Conservation (phyloP, 2,888 invertebrate species). For the Cloeon dipterum region DNA sequence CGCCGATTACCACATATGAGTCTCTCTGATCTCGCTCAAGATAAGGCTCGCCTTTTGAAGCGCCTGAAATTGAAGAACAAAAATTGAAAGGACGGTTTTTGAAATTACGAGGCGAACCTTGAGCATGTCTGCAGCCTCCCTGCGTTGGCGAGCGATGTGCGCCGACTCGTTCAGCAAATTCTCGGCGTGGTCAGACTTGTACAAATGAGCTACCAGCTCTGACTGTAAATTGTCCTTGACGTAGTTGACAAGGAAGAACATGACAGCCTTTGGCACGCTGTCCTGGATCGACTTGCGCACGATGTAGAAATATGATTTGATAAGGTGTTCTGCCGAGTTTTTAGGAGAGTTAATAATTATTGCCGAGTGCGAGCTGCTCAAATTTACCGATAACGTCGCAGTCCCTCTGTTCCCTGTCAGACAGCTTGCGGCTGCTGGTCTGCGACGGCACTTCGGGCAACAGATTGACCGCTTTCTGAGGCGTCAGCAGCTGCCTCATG, state of each 20-base stretch:
- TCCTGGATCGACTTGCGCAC: slow-evolving; percentile 98
- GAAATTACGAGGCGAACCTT: slow-evolving; percentile 45
- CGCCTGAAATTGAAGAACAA: slow-evolving; percentile 43
- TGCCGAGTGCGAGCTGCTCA: too few species aligned
- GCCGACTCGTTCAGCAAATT: slow-evolving; percentile 88
- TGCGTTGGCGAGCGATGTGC: slow-evolving; percentile 85
- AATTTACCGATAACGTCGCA: slow-evolving; percentile 97
- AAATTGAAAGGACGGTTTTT: slow-evolving; percentile 2
- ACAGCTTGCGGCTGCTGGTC: slow-evolving; percentile 53
- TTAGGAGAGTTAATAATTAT: too few species aligned
- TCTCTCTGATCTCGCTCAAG: slow-evolving; percentile 96
- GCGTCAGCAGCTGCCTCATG: too few species aligned
- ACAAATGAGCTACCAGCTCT: slow-evolving; percentile 92
- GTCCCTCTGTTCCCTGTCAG: slow-evolving; percentile 80
- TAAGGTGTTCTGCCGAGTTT: slow-evolving; percentile 61
- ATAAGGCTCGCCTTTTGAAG: slow-evolving; percentile 89
- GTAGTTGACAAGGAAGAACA: slow-evolving; percentile 98
- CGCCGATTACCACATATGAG: slow-evolving; percentile 99
- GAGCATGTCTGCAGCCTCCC: slow-evolving; percentile 93
- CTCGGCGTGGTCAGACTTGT: slow-evolving; percentile 89
- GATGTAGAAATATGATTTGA: slow-evolving; percentile 96
- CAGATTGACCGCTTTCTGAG: slow-evolving; percentile 74
- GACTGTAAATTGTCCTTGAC: slow-evolving; percentile 97
- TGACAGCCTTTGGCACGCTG: slow-evolving; percentile 95
- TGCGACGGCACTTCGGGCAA: slow-evolving; percentile 68